These are phyloP conservation scores for Apodemus speciosus DNA, from an alignment of 2,113 vertebrate species.

Conservation along the genomic window DNA sequence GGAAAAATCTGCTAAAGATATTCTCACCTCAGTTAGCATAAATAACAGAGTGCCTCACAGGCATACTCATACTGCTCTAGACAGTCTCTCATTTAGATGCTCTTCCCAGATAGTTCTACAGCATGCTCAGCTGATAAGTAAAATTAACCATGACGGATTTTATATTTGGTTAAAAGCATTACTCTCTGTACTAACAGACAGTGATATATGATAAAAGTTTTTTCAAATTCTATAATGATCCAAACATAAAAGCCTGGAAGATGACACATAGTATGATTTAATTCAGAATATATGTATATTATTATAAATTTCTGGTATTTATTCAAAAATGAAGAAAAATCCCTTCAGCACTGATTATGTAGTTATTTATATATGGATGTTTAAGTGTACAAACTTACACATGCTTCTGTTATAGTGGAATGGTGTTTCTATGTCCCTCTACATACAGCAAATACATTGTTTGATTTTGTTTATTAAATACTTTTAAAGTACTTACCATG, in stretches of 20 bases:
- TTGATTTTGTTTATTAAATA: background rate
- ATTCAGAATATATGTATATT: slow-evolving; percentile 53
- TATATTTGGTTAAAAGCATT: background rate
- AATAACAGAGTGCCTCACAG: background rate
- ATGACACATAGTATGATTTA: background rate
- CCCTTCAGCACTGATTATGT: slow-evolving; percentile 4
- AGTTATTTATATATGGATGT: background rate
- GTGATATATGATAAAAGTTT: slow-evolving; percentile 24
- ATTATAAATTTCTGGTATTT: slow-evolving; percentile 1
- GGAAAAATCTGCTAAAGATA: too few species aligned
- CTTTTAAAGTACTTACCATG: background rate
- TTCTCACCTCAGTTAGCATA: background rate
- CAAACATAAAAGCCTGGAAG: background rate
- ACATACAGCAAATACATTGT: background rate
- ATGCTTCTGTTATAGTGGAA: background rate
- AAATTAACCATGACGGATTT: background rate
- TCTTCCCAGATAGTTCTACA: background rate
- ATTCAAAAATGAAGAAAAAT: slow-evolving; percentile 44
- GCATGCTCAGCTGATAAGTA: background rate
- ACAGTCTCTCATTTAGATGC: background rate
- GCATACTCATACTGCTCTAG: background rate
- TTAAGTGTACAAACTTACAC: background rate
- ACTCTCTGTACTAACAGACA: slow-evolving; percentile 26
- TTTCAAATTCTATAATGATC: slow-evolving; percentile 29
- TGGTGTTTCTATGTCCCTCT: background rate